Conservation (phyloP, 2,888 invertebrate genomes). For the Thyatira batis region DNA sequence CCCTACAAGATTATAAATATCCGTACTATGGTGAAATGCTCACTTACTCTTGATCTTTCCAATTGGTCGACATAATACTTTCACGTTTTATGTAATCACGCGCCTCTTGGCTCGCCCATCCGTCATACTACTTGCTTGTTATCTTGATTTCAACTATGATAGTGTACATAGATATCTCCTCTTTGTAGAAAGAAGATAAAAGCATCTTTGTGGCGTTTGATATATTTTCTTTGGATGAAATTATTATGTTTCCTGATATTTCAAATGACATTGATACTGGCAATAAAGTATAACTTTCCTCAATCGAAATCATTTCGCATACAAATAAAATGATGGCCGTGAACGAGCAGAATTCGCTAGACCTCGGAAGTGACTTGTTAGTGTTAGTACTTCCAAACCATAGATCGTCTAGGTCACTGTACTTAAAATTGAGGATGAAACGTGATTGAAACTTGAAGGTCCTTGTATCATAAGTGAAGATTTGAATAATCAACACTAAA, state of each 20-base stretch:
- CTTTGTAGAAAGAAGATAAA: conserved; percentile 55
- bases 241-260: not conserved
- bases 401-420: not conserved
- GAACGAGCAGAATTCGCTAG: conserved; percentile 31
- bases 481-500: conserved; percentile 17
- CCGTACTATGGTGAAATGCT: conserved; percentile 35
- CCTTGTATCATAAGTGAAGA: not conserved
- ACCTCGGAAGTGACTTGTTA: conserved; percentile 27
- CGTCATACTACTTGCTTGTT: conserved; percentile 61
- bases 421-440: not conserved
- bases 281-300: conserved; percentile 49
- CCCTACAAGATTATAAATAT: conserved; percentile 37
- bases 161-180: conserved; percentile 57
- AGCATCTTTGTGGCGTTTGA: conserved; percentile 16
- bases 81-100: conserved; percentile 72
- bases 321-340: conserved; percentile 31
- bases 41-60: conserved; percentile 55
- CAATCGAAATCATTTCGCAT: conserved; percentile 47
- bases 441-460: not conserved
- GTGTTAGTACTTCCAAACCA: not conserved
- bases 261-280: conserved; percentile 36
- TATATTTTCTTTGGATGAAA: conserved; percentile 26
- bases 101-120: conserved; percentile 64
- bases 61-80: conserved; percentile 68
- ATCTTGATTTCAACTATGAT: conserved; percentile 68